Percentiles rank a stretch among this genome's conserved stretches.
phyloP scores from a whole-genome alignment of 2,113 vertebrate species.

The Rhineura floridana region DNA sequence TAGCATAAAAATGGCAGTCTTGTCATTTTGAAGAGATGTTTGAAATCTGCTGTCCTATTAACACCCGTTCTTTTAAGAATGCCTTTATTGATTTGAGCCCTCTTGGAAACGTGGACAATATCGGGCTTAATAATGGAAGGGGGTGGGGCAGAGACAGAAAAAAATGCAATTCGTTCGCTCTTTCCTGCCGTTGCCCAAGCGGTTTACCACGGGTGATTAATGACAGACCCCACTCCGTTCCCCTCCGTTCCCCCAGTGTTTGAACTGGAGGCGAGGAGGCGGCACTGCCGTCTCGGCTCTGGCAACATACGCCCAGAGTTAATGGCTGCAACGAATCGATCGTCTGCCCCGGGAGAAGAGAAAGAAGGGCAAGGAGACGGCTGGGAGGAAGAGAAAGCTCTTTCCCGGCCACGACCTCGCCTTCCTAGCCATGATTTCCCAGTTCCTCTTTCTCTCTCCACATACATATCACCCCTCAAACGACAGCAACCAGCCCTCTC shows the following conservation, averaged over 20 bases:
- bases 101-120: slow-evolving; percentile 25
- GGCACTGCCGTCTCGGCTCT: slow-evolving; percentile 47
- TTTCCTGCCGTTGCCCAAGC: slow-evolving; percentile 66
- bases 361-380: background rate
- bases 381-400: slow-evolving; percentile 11
- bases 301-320: slow-evolving; percentile 44
- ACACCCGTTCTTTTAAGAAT: slow-evolving; percentile 26
- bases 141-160: too few relatives aligned
- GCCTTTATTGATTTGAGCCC: slow-evolving; percentile 2
- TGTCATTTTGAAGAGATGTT: background rate
- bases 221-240: slow-evolving; percentile 69
- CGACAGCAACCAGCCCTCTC: background rate
- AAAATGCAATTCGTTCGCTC: slow-evolving; percentile 60
- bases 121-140: background rate
- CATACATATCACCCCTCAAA: background rate
- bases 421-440: slow-evolving; percentile 1
- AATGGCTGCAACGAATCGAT: slow-evolving; percentile 56
- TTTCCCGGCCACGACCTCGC: background rate
- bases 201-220: slow-evolving; percentile 75
- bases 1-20: background rate
- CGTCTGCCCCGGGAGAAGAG: background rate
- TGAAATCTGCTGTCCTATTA: background rate
- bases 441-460: background rate
- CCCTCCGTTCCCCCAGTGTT: slow-evolving; percentile 26
- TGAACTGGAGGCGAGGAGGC: slow-evolving; percentile 31